Evolutionary conservation across 2,113 vertebrate species (phyloP), one percentile per base, ranked within the genome.

Genomic region (Toxostoma redivivum): DNA sequence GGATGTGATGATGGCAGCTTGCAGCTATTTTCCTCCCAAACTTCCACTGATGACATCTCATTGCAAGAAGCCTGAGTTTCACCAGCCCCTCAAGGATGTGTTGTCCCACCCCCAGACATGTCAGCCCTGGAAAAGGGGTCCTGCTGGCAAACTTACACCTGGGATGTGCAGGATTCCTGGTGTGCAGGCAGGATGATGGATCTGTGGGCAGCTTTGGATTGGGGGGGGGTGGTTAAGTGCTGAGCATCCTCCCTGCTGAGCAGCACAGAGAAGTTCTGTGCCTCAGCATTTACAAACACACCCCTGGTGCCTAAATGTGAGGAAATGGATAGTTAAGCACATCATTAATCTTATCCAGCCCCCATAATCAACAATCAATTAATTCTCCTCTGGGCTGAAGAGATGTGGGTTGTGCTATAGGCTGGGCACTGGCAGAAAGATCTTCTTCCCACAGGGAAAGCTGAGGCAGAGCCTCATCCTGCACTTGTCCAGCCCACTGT

Each of bases 341-440:
- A 56, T 95, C 84, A 56, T 96, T 95, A 96, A 94, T 96, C 95
- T 95, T 91, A 53, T 35, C 87, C 96, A 67, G 81, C 90, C 92
- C 78, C 82, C 27, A 5, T 92, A 91, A 91, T 96, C 92, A 96
- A 89, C 90, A 89, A 92, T 89, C 87, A 91, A 81, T 97, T 95
- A 86, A 91, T 94, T 92, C 53, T 88, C 30, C 60, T 56, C 33
- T 0, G 1, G 78, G 69, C 70, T 70, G 92, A 69, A 53, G 91
- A 17, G 77, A 58, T 50, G 56, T 3, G 14, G 38, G 7, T 38
- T 61, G 60, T 5, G 5, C 58, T 0, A 0, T 40, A 51, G 71
- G 30, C 79, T 53, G 65, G 79, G 82, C 73, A n/a, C 15, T 0
- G 12, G 56, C n/a, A 76, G 61, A 31, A 70, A 51, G 76, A 82